Conservation (phyloP, 2,888 invertebrate species). For the Acanthosepion pharaonis region DNA sequence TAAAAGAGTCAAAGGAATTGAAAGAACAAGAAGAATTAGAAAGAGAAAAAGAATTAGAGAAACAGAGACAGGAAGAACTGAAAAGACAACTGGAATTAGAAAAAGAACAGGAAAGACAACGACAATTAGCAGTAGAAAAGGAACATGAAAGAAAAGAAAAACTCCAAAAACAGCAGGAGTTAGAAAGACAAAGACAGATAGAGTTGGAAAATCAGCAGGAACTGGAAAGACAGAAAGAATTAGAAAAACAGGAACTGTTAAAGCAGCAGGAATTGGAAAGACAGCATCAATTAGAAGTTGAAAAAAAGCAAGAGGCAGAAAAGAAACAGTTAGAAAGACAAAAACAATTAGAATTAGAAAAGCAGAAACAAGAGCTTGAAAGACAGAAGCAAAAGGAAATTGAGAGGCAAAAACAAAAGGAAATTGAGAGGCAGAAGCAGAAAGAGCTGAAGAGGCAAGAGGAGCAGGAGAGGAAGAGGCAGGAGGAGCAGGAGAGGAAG, state of each 20-base stretch:
- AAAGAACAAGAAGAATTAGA: background rate
- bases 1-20: background rate
- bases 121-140: background rate
- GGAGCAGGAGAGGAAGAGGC: background rate
- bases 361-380: background rate
- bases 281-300: background rate
- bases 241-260: background rate
- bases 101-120: background rate
- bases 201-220: background rate
- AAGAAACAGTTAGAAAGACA: background rate
- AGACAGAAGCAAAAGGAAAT: constrained; percentile 10
- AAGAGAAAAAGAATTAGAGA: background rate
- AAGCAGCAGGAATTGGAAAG: background rate
- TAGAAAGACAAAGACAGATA: background rate
- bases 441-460: constrained; percentile 38
- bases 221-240: background rate
- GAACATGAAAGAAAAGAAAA: background rate
- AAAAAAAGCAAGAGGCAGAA: background rate
- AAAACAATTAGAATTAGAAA: background rate
- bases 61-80: background rate
- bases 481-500: background rate
- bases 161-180: background rate
- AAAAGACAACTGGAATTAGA: background rate
- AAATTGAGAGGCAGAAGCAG: background rate
- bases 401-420: background rate